Conservation (phyloP, 2,797 vertebrate species). For the Acipenser transmontanus region DNA sequence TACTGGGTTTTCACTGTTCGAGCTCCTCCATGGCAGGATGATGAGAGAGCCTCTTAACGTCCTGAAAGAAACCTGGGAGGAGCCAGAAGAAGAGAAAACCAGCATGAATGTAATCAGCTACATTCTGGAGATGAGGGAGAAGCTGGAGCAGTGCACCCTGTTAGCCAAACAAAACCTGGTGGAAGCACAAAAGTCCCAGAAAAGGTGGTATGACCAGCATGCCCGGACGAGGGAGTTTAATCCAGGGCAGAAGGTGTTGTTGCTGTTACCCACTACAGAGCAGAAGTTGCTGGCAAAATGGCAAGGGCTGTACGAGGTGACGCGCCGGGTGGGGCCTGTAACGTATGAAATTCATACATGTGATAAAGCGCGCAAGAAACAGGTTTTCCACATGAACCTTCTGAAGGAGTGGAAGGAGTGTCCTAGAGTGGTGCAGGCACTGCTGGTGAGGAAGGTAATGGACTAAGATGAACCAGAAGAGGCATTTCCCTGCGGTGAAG, state of each 20-base stretch:
- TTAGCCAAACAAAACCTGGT: slow-evolving; percentile 9
- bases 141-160: slow-evolving; percentile 4
- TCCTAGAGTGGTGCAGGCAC: background rate
- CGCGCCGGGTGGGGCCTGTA: background rate
- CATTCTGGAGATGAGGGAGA: slow-evolving; percentile 13
- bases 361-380: background rate
- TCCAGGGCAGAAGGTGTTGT: slow-evolving; percentile 4
- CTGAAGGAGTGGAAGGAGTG: slow-evolving; percentile 5
- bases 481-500: background rate
- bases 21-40: slow-evolving; percentile 10
- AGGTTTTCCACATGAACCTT: slow-evolving; percentile 3
- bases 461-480: background rate
- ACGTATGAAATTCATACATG: slow-evolving; percentile 8
- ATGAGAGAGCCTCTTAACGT: slow-evolving; percentile 7
- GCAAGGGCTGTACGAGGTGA: slow-evolving; percentile 14
- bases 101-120: slow-evolving; percentile 3
- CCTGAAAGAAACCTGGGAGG: slow-evolving; percentile 1
- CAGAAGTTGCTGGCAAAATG: slow-evolving; percentile 20
- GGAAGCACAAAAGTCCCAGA: slow-evolving; percentile 5
- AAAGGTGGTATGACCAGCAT: slow-evolving; percentile 11
- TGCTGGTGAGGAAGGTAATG: background rate
- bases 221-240: background rate
- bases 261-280: slow-evolving; percentile 3
- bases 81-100: too few species aligned
- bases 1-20: slow-evolving; percentile 17